A percentile compares a stretch with the other conserved stretches of the same genome.
These are phyloP conservation scores for Acanthochromis polyacanthus DNA, from an alignment of 2,113 vertebrate species.

Conservation along the genomic window DNA sequence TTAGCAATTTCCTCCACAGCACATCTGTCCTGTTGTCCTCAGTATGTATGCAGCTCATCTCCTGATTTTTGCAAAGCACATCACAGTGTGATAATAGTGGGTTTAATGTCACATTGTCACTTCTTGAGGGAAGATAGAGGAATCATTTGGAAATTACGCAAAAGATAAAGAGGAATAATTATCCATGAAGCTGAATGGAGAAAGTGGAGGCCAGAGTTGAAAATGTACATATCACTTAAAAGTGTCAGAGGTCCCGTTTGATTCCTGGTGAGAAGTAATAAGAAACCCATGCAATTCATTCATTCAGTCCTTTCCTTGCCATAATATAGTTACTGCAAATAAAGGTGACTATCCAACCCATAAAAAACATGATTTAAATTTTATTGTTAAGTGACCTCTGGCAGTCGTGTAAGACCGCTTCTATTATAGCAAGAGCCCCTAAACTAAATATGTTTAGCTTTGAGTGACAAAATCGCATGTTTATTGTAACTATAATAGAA, in stretches of 20 bases:
- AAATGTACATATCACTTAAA: slow-evolving; percentile 39
- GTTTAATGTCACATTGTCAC: slow-evolving; percentile 61
- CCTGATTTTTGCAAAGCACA: slow-evolving; percentile 51
- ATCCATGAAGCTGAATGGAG: slow-evolving; percentile 41
- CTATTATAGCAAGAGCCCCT: background rate
- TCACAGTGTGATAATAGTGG: slow-evolving; percentile 60
- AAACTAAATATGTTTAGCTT: background rate
- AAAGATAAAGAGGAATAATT: slow-evolving; percentile 73
- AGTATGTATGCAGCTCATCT: background rate
- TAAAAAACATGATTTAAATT: background rate
- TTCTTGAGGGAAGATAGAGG: slow-evolving; percentile 35
- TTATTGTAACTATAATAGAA: background rate
- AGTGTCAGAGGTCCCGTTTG: slow-evolving; percentile 76
- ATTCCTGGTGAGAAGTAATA: slow-evolving; percentile 28
- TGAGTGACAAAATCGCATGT: background rate
- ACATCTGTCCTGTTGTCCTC: slow-evolving; percentile 35
- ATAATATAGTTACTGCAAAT: background rate
- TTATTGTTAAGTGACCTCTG: background rate
- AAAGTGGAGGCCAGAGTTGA: slow-evolving; percentile 30
- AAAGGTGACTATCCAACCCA: background rate
- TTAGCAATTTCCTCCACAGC: slow-evolving; percentile 11
- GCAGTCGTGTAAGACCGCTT: background rate
- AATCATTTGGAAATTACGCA: slow-evolving; percentile 59
- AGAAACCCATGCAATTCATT: background rate
- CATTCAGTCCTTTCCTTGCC: background rate